A percentile compares a stretch with the other conserved stretches of the same genome.
Evolutionary conservation across 2,888 invertebrate species (phyloP).

Genomic region (Drosophila conformis): DNA sequence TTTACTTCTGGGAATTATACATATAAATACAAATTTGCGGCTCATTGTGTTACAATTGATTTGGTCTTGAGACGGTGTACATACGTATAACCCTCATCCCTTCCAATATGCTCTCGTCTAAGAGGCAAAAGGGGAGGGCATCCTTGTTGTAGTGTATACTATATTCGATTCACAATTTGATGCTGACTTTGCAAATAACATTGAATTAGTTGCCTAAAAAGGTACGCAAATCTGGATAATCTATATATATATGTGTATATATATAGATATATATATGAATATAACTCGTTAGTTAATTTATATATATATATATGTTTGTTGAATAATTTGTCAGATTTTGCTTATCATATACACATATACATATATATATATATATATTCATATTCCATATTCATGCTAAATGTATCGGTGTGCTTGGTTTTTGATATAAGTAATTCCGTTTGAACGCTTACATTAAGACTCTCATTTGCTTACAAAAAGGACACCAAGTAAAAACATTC

Average conservation of each 20-base stretch:
- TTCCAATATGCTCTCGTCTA: background rate
- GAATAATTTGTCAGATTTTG: slow-evolving; percentile 8
- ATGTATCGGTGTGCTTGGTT: slow-evolving; percentile 79
- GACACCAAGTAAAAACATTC: slow-evolving; percentile 75
- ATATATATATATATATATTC: slow-evolving; percentile 11
- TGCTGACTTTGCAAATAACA: slow-evolving; percentile 39
- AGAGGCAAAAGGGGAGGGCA: background rate
- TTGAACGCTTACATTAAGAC: slow-evolving; percentile 48
- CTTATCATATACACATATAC: slow-evolving; percentile 19
- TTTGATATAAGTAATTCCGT: slow-evolving; percentile 67
- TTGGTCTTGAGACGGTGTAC: slow-evolving; percentile 56
- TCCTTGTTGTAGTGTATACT: slow-evolving; percentile 6
- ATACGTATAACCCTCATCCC: slow-evolving; percentile 9
- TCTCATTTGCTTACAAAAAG: slow-evolving; percentile 44
- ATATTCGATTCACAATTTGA: slow-evolving; percentile 27
- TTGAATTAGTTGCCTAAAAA: slow-evolving; percentile 67
- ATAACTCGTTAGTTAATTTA: slow-evolving; percentile 40
- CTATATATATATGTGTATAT: slow-evolving; percentile 12
- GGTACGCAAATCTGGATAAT: slow-evolving; percentile 70
- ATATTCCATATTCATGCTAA: slow-evolving; percentile 57
- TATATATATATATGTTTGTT: slow-evolving; percentile 4
- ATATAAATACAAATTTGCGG: slow-evolving; percentile 72
- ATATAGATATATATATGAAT: background rate
- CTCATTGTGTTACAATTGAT: slow-evolving; percentile 63
- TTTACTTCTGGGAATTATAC: slow-evolving; percentile 35